Percentiles rank a stretch among this genome's conserved stretches.
Conservation (phyloP, 2,113 vertebrate genomes). For the Jaculus jaculus region DNA sequence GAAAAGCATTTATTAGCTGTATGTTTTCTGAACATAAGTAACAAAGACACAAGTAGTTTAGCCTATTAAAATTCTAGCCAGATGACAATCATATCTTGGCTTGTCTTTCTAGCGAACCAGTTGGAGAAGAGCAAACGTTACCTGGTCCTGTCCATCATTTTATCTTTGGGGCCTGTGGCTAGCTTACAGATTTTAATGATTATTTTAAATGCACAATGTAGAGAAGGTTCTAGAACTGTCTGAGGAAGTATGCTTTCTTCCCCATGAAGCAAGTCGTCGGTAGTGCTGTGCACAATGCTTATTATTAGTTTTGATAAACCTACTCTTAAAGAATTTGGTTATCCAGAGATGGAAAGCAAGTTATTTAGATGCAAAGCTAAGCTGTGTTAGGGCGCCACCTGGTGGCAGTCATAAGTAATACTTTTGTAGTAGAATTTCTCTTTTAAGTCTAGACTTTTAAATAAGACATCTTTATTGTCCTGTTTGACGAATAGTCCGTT, state of each 20-base stretch:
- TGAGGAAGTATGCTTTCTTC: background rate
- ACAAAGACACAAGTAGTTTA: background rate
- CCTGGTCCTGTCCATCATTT: background rate
- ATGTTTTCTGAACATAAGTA: background rate
- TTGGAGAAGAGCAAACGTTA: background rate
- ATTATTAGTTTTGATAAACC: background rate
- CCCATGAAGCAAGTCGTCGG: background rate
- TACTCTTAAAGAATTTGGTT: background rate
- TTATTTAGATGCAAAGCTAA: background rate
- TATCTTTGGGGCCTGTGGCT: background rate
- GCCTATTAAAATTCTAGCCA: background rate
- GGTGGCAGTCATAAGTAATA: constrained; percentile 25
- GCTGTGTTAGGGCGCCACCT: constrained; percentile 61
- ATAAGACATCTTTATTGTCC: background rate
- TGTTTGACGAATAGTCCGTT: background rate
- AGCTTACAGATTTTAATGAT: background rate
- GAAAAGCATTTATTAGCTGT: background rate
- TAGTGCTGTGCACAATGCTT: background rate
- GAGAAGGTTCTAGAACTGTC: background rate
- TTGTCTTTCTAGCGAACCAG: background rate
- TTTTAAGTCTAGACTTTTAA: constrained; percentile 28
- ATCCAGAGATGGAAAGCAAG: background rate
- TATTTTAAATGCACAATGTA: background rate
- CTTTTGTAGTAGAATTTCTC: background rate
- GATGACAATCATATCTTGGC: background rate